Evolutionary conservation across 2,113 vertebrate genomes (phyloP), one percentile per base, ranked within the genome.

Genomic region (Rhabdornis inornatus): DNA sequence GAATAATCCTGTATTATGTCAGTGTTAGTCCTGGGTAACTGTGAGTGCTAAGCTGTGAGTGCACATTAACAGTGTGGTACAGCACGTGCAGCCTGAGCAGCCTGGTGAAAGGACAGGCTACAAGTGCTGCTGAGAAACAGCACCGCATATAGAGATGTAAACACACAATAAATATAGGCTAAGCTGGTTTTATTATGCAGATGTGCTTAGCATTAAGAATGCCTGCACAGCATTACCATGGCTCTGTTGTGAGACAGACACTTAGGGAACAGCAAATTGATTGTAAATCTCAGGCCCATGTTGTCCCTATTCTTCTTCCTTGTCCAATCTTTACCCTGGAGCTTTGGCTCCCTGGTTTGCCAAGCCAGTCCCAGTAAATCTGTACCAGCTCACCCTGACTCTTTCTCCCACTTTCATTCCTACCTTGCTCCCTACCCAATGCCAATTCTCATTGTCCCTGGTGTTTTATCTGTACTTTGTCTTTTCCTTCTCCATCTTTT

Each of bases 111-210:
- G 42, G 35, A 61, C 7, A 7, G 33, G 27, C 35, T 78, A 0
- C 12, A 59, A 63, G 63, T 3, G 53, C 2, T 77, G 64, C 79
- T 83, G 71, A 83, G 68, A 77, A 89, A 70, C 85, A 70, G 1
- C 3, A 2, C 28, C 55, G 70, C 4, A 0, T 70, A 63, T 40
- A 80, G 47, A 90, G 64, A 83, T 31, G 5, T 21, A 83, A 31
- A 83, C 18, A 65, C 2, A 7, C 30, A 83, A 89, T 63, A 95
- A 81, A 84, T 87, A 87, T 23, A 94, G 92, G 80, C 76, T 87
- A 92, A 96, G 76, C 86, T 81, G 80, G 89, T 59, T 97, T 93
- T 89, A 93, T 90, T 92, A 78, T 78, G 64, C 56, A 89, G 86
- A 66, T 1, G 0, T 75, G 56, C 80, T 92, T 71, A 90, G 89